Evolutionary conservation across 2,797 vertebrate species (phyloP).

Genomic region (Ctenopoma kingsleyae): DNA sequence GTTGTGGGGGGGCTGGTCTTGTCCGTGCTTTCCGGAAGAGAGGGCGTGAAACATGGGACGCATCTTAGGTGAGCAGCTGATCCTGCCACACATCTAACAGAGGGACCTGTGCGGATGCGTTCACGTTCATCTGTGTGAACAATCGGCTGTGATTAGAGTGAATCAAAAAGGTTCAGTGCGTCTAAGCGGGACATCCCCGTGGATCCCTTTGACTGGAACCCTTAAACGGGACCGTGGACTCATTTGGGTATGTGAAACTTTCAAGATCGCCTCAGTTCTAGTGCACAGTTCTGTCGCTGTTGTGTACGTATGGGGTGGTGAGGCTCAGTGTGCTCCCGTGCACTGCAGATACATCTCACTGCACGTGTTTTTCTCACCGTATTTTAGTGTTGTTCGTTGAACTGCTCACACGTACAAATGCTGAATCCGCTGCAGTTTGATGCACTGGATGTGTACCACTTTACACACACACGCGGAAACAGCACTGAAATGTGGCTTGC

Average conservation of each 20-base stretch:
- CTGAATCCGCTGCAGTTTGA: conserved; percentile 38
- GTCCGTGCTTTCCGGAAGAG: conserved; percentile 68
- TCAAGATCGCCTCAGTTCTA: conserved; percentile 2
- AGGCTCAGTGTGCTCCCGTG: background rate
- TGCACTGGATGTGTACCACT: conserved; percentile 12
- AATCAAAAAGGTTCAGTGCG: conserved; percentile 19
- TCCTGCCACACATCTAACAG: conserved; percentile 28
- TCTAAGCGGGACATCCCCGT: conserved; percentile 59
- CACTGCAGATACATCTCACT: conserved; percentile 21
- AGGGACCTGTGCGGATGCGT: background rate
- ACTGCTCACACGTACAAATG: background rate
- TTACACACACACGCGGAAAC: conserved; percentile 3
- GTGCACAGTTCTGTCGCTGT: background rate
- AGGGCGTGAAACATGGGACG: conserved; percentile 73
- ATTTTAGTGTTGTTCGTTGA: conserved; percentile 1
- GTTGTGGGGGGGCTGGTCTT: conserved; percentile 15
- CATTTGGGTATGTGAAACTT: conserved; percentile 75
- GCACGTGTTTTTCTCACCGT: conserved; percentile 37
- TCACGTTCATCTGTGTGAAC: background rate
- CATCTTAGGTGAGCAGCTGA: conserved; percentile 56
- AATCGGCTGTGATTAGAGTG: background rate
- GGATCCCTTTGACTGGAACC: conserved; percentile 19
- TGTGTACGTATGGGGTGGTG: background rate
- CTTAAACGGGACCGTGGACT: conserved; percentile 15
- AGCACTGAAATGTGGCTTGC: conserved; percentile 20